Evolutionary conservation across 1,140 invertebrate genomes (phyloP), one percentile per base, ranked within the genome.

Genomic region (Drosophila virilis): DNA sequence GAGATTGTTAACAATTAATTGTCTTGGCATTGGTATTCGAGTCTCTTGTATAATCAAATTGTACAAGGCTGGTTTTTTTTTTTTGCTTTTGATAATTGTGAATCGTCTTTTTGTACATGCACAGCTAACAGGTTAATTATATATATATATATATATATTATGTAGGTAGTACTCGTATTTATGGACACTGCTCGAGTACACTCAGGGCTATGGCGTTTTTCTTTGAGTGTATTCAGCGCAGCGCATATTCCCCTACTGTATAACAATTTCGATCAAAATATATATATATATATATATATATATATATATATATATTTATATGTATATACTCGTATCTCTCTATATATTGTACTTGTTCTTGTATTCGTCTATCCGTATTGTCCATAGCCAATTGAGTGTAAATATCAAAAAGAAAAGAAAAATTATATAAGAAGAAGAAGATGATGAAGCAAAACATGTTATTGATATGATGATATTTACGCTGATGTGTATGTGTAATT

Each of bases 311-410:
- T 46, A 67, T 66, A 60, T 46, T n/a, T 62, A 40, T 17, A 60
- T 57, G 32, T 64, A 58, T 51, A 59, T 55, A 65, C 54, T 52
- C 42, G 51, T 60, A 42, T 40, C 35, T 54, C 37, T 45, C 52
- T 57, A 71, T 64, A 54, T 54, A 48, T 13, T 59, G 42, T 59
- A 51, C 46, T 45, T 37, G 61, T 72, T 67, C 37, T 69, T 48
- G 58, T 69, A 57, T 60, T 43, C 54, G 37, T 59, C 17, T 51
- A 72, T 22, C 17, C 51, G 54, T 66, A 58, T 72, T 58, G 55
- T 70, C 33, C 50, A 55, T 52, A 45, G 68, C 60, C 59, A 79
- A 67, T 67, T 69, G 59, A 62, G 64, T 84, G 80, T 84, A 85
- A 50, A 84, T 84, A 84, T 67, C 43, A 22, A 13, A 8, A 48